Conservation (phyloP, 23 tunicate species). For the Styela plicata region DNA sequence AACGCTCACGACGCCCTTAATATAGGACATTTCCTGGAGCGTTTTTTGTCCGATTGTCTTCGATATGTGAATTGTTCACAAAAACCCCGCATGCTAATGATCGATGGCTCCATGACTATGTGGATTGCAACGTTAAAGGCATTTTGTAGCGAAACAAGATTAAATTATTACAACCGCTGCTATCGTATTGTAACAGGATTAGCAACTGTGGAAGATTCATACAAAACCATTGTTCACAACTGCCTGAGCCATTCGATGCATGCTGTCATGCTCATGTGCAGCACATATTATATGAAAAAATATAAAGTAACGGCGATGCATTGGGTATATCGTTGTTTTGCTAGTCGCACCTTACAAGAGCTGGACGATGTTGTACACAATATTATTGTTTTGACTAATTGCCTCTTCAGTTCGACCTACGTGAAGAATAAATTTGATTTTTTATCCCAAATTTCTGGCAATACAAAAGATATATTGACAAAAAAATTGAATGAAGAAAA, state of each 20-base stretch:
- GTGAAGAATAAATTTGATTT: background rate
- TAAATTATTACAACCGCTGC: conserved; percentile 26
- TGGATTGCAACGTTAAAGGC: conserved; percentile 30
- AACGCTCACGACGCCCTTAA: conserved; percentile 25
- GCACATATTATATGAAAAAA: conserved; percentile 15
- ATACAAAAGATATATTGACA: background rate
- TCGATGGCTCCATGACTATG: conserved; percentile 49
- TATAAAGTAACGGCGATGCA: background rate
- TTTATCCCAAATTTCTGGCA: background rate
- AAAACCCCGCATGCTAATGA: conserved; percentile 27
- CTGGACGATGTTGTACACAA: background rate
- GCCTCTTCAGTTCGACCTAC: background rate
- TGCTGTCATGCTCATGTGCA: conserved; percentile 18
- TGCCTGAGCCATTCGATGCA: conserved; percentile 46
- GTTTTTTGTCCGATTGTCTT: background rate
- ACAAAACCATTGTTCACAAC: conserved; percentile 33
- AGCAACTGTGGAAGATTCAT: background rate
- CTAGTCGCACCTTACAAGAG: background rate
- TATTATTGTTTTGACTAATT: background rate
- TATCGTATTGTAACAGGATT: conserved; percentile 22
- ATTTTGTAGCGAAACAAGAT: conserved; percentile 12
- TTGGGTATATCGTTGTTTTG: conserved; percentile 15
- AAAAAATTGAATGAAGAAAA: background rate
- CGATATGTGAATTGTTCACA: background rate
- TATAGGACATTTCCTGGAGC: conserved; percentile 33